A percentile compares a stretch with the other conserved stretches of the same genome.
Conservation (phyloP, 2,888 invertebrate species). For the Drosophila tripunctata region DNA sequence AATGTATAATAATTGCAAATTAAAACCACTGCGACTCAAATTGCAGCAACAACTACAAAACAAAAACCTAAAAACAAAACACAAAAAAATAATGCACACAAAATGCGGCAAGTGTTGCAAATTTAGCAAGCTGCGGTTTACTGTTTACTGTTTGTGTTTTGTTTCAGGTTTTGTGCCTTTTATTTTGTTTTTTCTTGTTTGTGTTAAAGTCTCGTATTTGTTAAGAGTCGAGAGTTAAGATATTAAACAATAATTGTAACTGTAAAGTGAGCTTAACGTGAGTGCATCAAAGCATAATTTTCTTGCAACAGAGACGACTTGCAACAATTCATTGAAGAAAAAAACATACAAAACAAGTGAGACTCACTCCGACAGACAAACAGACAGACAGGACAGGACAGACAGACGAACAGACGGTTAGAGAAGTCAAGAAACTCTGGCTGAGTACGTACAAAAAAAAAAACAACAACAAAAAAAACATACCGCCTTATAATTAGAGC, state of each 20-base stretch:
- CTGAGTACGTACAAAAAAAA: conserved; percentile 52
- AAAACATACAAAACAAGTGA: conserved; percentile 20
- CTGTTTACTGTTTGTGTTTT: conserved; percentile 10
- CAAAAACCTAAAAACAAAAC: background rate
- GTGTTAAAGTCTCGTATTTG: conserved; percentile 47
- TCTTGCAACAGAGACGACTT: conserved; percentile 71
- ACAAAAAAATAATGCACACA: background rate
- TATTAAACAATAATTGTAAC: conserved; percentile 80
- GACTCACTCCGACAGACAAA: conserved; percentile 5
- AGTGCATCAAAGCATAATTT: conserved; percentile 82
- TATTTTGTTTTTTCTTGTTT: conserved; percentile 4
- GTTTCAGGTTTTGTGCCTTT: background rate
- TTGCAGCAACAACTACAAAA: conserved; percentile 51
- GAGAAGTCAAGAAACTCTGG: conserved; percentile 74
- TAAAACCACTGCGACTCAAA: conserved; percentile 60
- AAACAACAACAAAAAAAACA: conserved; percentile 58
- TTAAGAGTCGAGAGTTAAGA: conserved; percentile 65
- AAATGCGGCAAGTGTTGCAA: conserved; percentile 66
- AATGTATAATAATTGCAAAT: conserved; percentile 77
- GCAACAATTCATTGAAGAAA: conserved; percentile 66
- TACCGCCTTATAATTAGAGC: conserved; percentile 84
- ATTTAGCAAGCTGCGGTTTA: conserved; percentile 28
- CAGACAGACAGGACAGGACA: conserved; percentile 7
- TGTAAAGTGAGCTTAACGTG: conserved; percentile 78
- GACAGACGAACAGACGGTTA: conserved; percentile 26